phyloP scores from a whole-genome alignment of 1,140 invertebrate species.

The Maniola jurtina region DNA sequence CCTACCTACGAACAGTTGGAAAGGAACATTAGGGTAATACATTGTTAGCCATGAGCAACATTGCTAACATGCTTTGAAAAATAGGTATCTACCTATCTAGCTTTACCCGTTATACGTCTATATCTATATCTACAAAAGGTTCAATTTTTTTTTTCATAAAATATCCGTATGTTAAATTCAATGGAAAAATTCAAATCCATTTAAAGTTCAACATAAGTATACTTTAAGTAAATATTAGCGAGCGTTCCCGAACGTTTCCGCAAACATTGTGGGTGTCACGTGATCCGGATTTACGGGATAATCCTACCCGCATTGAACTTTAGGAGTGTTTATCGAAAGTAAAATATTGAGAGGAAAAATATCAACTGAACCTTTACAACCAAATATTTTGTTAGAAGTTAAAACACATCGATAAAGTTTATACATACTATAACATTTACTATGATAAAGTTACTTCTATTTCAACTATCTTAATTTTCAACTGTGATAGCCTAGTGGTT shows the following conservation, averaged over 20 bases:
- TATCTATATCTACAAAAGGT: no score
- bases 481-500: no score
- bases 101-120: no score
- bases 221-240: slow-evolving; percentile 30
- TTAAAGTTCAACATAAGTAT: slow-evolving; percentile 4
- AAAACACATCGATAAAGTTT: neutral
- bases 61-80: no score
- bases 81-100: no score
- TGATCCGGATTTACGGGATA: slow-evolving; percentile 43
- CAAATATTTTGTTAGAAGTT: neutral
- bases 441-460: no score
- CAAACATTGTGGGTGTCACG: slow-evolving; percentile 40
- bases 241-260: slow-evolving; percentile 15
- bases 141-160: no score
- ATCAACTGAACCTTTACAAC: neutral
- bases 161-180: neutral
- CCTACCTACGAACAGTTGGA: no score
- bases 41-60: no score
- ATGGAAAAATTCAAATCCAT: neutral
- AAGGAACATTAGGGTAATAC: no score
- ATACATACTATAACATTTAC: no score
- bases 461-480: no score
- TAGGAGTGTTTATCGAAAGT: slow-evolving; percentile 34
- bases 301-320: slow-evolving; percentile 36
- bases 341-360: slow-evolving; percentile 31